Evolutionary conservation across 2,113 vertebrate species (phyloP), one percentile per base, ranked within the genome.

Genomic region (Onychorhynchus coronatus): DNA sequence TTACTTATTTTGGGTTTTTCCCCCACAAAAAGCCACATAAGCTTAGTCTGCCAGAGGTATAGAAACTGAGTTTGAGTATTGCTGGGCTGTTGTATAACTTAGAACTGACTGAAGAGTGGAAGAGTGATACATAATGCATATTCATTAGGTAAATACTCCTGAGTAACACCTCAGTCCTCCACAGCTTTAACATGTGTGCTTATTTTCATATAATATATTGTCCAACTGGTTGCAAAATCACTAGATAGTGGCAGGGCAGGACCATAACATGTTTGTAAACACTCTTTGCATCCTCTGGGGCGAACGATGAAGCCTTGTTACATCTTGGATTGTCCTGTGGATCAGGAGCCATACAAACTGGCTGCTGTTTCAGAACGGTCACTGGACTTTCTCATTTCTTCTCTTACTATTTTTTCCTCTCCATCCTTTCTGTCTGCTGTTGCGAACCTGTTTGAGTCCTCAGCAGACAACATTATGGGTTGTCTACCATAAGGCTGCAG

Each of bases 401-500:
- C 72, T 66, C 17, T 44, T 33, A 46, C 39, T 35, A 17, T 27
- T 37, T 66, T 23, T 22, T 5, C 2, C 14, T 77, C 24, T 23
- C 30, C 4, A 12, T 72, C 62, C 39, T 67, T 87, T 80, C 31
- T 68, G 41, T 72, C 44, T 90, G 67, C 49, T 77, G 25, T 83
- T 65, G 31, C 79, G 56, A 84, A 19, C 42, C 44, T 47, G 25
- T 35, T 61, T 80, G 52, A 46, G 47, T 75, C 75, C 55, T 76
- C 46, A 56, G 37, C 50, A 86, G 71, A 39, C 79, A 89, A 80
- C 30, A 9, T 88, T 84, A 76, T 4, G 8, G 55, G 17, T 58
- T 96, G 72, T 86, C 88, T 94, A 68, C 79, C 79, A 46, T 59
- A 80, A 81, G 68, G 75, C 47, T 93, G 72, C 39, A 74, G 70